These are phyloP conservation scores for Corythornis leucogaster DNA, from an alignment of 2,797 vertebrate species.

Conservation along the genomic window DNA sequence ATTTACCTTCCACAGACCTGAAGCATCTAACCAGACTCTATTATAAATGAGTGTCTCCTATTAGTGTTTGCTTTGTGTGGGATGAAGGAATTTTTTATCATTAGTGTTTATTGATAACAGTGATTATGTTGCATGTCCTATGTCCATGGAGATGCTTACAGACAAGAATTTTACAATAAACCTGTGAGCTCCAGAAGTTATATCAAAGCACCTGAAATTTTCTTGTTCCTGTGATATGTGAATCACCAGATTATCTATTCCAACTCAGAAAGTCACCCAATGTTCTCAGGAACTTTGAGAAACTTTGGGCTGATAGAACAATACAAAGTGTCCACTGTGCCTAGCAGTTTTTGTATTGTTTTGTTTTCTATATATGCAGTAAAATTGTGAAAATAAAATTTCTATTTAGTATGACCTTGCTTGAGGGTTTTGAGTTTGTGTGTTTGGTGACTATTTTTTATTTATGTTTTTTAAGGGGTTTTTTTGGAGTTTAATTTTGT, in stretches of 20 bases:
- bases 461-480: too few species aligned
- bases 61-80: not conserved
- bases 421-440: not conserved
- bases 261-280: not conserved
- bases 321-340: not conserved
- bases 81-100: slow-evolving; percentile 27
- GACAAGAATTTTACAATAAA: not conserved
- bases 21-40: not conserved
- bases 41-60: slow-evolving; percentile 18
- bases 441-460: not conserved
- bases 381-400: not conserved
- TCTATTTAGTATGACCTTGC: not conserved
- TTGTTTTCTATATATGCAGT: not conserved
- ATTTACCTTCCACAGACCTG: slow-evolving; percentile 46
- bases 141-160: not conserved
- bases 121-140: slow-evolving; percentile 6
- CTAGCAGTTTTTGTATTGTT: not conserved
- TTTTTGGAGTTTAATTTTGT: not conserved
- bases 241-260: not conserved
- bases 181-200: not conserved
- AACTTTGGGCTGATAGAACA: not conserved
- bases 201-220: not conserved
- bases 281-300: not conserved
- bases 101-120: slow-evolving; percentile 26
- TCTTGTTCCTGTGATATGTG: not conserved